Evolutionary conservation across 2,113 vertebrate species (phyloP).

Genomic region (Rhea pennata): DNA sequence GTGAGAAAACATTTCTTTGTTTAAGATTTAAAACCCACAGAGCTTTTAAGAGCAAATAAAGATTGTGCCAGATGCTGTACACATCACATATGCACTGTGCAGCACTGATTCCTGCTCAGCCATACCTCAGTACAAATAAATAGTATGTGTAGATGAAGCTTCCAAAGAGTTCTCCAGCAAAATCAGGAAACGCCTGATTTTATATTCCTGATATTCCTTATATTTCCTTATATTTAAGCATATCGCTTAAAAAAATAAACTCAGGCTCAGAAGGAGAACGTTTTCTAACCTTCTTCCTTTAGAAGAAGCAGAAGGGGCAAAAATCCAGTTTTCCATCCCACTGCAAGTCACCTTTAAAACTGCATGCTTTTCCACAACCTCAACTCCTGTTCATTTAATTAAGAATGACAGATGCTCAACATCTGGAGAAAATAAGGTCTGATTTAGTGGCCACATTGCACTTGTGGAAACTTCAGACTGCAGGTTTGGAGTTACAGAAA

Average conservation of each 20-base stretch:
- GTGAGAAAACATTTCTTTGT: constrained; percentile 49
- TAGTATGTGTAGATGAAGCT: not conserved
- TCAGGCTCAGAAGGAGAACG: not conserved
- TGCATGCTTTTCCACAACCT: not conserved
- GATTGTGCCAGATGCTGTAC: constrained; percentile 22
- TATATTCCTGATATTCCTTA: constrained; percentile 31
- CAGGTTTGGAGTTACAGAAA: constrained; percentile 19
- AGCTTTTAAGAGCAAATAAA: constrained; percentile 58
- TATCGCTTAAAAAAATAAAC: constrained; percentile 10
- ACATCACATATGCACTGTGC: not conserved
- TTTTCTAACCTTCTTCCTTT: not conserved
- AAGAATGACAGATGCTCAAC: constrained; percentile 51
- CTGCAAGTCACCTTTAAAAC: constrained; percentile 14
- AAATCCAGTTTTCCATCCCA: constrained; percentile 35
- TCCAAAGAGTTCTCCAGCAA: not conserved
- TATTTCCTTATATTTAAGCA: not conserved
- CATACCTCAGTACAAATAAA: constrained; percentile 39
- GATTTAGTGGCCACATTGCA: not conserved
- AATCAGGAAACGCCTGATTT: constrained; percentile 31
- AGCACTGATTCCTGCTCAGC: not conserved
- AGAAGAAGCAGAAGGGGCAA: constrained; percentile 3
- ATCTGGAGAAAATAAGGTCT: constrained; percentile 51
- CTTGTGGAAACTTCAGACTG: constrained; percentile 18
- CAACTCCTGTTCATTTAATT: constrained; percentile 24
- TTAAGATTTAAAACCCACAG: constrained; percentile 39